A percentile compares a stretch with the other conserved stretches of the same genome.
Evolutionary conservation across 2,113 vertebrate genomes (phyloP).

Genomic region (Limnothrissa miodon): DNA sequence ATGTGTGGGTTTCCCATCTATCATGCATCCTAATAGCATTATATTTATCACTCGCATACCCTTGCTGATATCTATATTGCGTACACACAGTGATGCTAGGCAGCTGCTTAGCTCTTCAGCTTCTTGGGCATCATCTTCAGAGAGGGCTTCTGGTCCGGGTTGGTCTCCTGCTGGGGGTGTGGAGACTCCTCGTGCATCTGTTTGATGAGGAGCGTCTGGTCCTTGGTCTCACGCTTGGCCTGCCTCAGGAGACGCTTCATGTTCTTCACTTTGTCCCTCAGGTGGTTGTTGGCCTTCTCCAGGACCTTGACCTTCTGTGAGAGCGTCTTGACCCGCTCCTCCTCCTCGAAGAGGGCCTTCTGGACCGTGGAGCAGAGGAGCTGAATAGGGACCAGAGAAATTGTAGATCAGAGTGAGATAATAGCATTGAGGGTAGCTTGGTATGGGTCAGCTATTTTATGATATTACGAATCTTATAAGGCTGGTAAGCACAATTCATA

Average conservation of each 20-base stretch:
- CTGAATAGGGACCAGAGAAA: slow-evolving; percentile 47
- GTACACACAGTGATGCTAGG: background rate
- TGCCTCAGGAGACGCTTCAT: slow-evolving; percentile 77
- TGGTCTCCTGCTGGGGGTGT: slow-evolving; percentile 71
- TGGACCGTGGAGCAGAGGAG: slow-evolving; percentile 77
- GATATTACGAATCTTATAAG: background rate
- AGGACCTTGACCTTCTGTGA: slow-evolving; percentile 75
- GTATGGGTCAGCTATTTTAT: background rate
- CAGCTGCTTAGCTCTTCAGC: slow-evolving; percentile 56
- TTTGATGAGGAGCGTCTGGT: slow-evolving; percentile 69
- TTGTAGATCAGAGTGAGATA: background rate
- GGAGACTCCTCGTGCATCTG: slow-evolving; percentile 61
- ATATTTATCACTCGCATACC: background rate
- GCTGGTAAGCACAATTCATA: background rate
- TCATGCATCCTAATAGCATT: background rate
- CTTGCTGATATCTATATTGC: background rate
- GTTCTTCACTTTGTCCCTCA: slow-evolving; percentile 78
- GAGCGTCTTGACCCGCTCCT: slow-evolving; percentile 74
- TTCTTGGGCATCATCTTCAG: slow-evolving; percentile 66
- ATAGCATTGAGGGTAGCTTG: background rate
- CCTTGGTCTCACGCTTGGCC: slow-evolving; percentile 70
- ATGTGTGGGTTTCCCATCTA: background rate
- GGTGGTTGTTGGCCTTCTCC: slow-evolving; percentile 79
- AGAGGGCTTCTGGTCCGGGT: slow-evolving; percentile 59
- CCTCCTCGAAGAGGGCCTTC: slow-evolving; percentile 81